These are phyloP conservation scores for Calephelis nemesis DNA, from an alignment of 1,140 invertebrate genomes.

Conservation along the genomic window DNA sequence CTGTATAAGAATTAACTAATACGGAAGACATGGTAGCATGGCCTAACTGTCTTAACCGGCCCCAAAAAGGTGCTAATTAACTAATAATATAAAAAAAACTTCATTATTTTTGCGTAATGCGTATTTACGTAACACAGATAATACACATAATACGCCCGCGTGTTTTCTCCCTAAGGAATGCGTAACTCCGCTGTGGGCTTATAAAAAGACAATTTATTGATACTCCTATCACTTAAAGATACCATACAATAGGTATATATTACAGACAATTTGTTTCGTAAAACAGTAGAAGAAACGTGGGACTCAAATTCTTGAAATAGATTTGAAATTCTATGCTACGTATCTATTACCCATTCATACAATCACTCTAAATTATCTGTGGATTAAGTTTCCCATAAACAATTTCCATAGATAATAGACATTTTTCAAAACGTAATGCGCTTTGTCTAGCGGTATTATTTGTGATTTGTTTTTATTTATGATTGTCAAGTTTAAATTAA, in stretches of 20 bases:
- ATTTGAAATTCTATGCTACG: conserved; percentile 5
- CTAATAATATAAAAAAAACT: no score
- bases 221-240: conserved; percentile 8
- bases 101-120: not conserved
- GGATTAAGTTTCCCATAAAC: conserved; percentile 13
- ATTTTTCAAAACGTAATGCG: conserved; percentile 1
- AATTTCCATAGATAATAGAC: conserved; percentile 17
- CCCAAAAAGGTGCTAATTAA: no score
- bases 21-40: no score
- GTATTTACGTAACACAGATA: not conserved
- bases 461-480: not conserved
- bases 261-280: conserved; percentile 9
- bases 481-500: no score
- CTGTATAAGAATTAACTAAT: no score
- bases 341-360: conserved; percentile 13
- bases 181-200: not conserved
- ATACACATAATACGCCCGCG: not conserved
- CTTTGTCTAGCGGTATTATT: conserved; percentile 6
- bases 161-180: not conserved
- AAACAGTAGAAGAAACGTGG: conserved; percentile 15
- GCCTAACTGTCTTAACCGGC: no score
- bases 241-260: not conserved
- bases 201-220: conserved; percentile 17
- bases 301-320: not conserved
- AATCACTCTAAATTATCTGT: conserved; percentile 4